Evolutionary conservation across 2,113 vertebrate genomes (phyloP).

Genomic region (Garra rufa): DNA sequence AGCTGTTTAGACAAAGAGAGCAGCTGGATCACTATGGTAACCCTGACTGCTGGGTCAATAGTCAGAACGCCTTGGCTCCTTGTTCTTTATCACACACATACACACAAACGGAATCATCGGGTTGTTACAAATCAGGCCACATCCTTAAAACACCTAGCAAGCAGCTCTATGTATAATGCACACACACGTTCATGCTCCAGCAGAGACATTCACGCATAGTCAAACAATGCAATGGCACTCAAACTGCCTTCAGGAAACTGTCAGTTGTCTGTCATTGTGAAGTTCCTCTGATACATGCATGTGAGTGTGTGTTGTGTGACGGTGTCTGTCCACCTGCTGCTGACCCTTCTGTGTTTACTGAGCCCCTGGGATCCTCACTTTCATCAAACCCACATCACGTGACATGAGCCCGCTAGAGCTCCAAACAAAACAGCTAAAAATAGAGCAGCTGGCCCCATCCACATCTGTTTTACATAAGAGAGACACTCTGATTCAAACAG

Average conservation of each 20-base stretch:
- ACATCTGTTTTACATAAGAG: constrained; percentile 75
- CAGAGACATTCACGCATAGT: background rate
- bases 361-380: constrained; percentile 77
- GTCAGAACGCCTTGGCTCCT: background rate
- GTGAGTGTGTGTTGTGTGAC: background rate
- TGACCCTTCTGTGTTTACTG: constrained; percentile 77
- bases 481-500: constrained; percentile 19
- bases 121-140: background rate
- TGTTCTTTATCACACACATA: background rate
- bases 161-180: background rate
- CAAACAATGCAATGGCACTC: background rate
- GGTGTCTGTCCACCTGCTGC: constrained; percentile 43
- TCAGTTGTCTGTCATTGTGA: background rate
- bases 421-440: constrained; percentile 77
- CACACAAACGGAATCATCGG: background rate
- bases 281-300: background rate
- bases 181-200: background rate
- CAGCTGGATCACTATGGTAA: constrained; percentile 46
- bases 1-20: constrained; percentile 21
- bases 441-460: constrained; percentile 77
- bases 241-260: background rate
- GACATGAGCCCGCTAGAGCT: constrained; percentile 74
- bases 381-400: constrained; percentile 74
- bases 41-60: constrained; percentile 48
- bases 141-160: background rate